Conservation (phyloP, 2,888 invertebrate species). For the Apodemia arnacis region DNA sequence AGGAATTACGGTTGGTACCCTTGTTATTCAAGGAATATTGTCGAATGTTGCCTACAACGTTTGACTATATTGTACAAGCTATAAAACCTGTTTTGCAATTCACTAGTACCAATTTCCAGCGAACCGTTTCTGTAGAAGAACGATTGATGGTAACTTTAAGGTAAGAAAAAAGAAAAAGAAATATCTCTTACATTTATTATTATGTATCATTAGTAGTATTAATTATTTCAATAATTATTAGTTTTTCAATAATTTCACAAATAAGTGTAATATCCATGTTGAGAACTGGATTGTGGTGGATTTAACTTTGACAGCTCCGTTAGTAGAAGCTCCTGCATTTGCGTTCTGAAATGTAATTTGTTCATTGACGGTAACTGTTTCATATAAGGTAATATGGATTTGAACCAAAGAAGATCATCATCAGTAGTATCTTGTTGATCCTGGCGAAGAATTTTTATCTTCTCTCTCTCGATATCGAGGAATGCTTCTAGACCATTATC, state of each 20-base stretch:
- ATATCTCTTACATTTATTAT: no score
- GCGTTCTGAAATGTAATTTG: conserved; percentile 84
- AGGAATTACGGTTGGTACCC: no score
- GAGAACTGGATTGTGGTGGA: conserved; percentile 54
- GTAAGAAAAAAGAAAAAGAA: no score
- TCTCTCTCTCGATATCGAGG: conserved; percentile 51
- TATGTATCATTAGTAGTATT: no score
- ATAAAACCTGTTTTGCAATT: no score
- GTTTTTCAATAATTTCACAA: conserved; percentile 56
- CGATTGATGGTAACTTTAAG: no score
- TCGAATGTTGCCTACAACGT: no score
- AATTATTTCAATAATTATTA: no score
- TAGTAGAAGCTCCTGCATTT: conserved; percentile 82
- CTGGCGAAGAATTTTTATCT: conserved; percentile 74
- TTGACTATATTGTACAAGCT: no score
- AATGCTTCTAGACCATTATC: conserved; percentile 70
- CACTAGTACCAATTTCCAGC: no score
- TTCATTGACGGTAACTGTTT: conserved; percentile 82
- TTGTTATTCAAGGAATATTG: no score
- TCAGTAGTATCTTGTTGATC: conserved; percentile 76
- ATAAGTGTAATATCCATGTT: conserved; percentile 70
- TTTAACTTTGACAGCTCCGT: conserved; percentile 82
- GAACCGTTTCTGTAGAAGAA: no score
- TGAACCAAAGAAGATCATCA: conserved; percentile 81
- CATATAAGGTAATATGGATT: conserved; percentile 83